These are phyloP conservation scores for Solenodon paradoxus DNA, from an alignment of 2,113 vertebrate genomes.

Conservation along the genomic window DNA sequence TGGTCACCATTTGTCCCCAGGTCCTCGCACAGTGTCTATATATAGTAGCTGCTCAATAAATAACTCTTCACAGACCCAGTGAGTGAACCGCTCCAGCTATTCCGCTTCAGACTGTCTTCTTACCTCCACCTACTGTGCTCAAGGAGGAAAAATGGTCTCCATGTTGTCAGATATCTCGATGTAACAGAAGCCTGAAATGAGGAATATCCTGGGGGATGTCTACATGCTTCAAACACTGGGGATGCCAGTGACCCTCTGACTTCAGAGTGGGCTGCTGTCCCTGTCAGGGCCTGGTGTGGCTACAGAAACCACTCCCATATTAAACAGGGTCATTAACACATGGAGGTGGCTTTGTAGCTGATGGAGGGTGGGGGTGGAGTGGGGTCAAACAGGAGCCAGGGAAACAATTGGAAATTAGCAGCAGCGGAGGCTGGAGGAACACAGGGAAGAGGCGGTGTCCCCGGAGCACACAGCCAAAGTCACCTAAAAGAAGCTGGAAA, in stretches of 20 bases:
- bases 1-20: background rate
- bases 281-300: background rate
- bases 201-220: too few relatives aligned
- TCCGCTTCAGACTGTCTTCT: background rate
- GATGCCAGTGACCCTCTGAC: too few relatives aligned
- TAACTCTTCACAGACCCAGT: background rate
- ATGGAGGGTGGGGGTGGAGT: background rate
- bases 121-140: background rate
- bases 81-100: background rate
- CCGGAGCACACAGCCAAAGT: background rate
- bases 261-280: too few relatives aligned
- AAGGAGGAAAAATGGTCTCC: background rate
- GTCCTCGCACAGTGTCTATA: background rate
- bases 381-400: background rate
- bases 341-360: background rate
- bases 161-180: too few relatives aligned
- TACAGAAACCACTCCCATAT: background rate
- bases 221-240: too few relatives aligned
- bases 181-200: too few relatives aligned
- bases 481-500: background rate
- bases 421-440: background rate
- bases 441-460: background rate
- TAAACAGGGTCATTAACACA: background rate
- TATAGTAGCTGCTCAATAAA: background rate
- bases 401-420: constrained; percentile 25